Base-by-base conservation (phyloP, 2,888 invertebrate species). In the Nipponacmea schrenckii region DNA sequence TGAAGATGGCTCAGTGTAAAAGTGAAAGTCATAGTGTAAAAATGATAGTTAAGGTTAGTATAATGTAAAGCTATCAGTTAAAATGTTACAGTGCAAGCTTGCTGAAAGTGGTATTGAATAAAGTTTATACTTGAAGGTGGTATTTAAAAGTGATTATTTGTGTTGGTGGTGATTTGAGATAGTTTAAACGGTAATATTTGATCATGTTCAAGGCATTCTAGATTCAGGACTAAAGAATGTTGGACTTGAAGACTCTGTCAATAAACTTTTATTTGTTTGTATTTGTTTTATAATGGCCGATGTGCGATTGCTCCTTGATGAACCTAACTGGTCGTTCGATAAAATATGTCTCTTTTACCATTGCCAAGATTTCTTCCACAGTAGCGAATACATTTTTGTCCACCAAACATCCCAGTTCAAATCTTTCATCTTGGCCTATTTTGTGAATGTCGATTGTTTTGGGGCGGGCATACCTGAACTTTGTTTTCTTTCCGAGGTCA, bases 361-460 rank as follows among this genome's bases (percentile, higher is more conserved):
- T 14, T 56, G 56, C 56, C 56, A 56, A 56, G 56, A 56, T 56
- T 56, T 56, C 56, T 10, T 20, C 56, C 8, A 56, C 20, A 10
- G 20, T 14, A 56, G 56, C 20, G 56, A 56, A 56, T 12, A 56
- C 24, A 56, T 56, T 56, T 56, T 24, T 56, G 24, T 14, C 56
- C 20, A 24, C 24, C 20, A 56, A 56, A 56, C 56, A 56, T 56
- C 24, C 12, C 14, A 10, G 20, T 56, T 20, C 20, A 56, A 56
- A 20, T 24, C 56, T 56, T 56, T 56, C 8, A 56, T 56, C 20
- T 20, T 24, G 24, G 24, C 24, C 56, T 24, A 56, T 56, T 56
- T 56, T 56, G 56, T 39, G 39, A 24, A 56, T 24, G 56, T 56
- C 56, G 56, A 56, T 56, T 56, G 20, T 56, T 56, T 56, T 56